Evolutionary conservation across 1,140 invertebrate species (phyloP).

Genomic region (Octopus bimaculoides): DNA sequence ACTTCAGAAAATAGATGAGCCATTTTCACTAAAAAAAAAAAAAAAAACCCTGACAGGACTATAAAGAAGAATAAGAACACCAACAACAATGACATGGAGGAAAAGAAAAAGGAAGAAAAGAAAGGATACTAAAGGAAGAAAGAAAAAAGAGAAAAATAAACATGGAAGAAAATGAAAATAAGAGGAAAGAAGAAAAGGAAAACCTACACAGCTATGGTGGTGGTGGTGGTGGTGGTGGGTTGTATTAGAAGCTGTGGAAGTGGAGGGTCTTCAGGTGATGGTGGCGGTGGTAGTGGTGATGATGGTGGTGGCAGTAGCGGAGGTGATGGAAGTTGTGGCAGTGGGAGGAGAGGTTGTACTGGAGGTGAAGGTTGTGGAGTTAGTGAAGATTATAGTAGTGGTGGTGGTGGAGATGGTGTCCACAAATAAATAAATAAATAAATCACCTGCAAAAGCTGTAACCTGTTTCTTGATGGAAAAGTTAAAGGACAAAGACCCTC

Average conservation of each 20-base stretch:
- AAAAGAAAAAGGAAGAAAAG: neutral
- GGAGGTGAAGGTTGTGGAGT: no score
- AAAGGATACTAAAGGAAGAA: neutral
- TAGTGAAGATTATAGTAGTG: no score
- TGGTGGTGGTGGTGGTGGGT: neutral
- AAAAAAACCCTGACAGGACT: neutral
- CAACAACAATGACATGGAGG: neutral
- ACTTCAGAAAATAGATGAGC: no score
- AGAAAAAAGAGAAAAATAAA: neutral
- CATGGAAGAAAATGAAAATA: neutral
- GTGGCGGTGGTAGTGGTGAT: conserved; percentile 42
- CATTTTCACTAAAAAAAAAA: neutral
- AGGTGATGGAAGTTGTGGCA: conserved; percentile 30
- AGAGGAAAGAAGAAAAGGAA: neutral
- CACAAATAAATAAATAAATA: no score
- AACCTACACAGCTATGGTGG: neutral
- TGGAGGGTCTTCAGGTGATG: conserved; percentile 30
- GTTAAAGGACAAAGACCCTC: no score
- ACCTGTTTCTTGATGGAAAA: no score
- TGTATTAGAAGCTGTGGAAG: neutral
- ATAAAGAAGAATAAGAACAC: neutral
- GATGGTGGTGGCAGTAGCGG: conserved; percentile 35
- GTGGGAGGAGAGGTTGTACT: conserved; percentile 23
- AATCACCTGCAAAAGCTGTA: no score
- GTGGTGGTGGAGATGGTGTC: no score